A percentile compares a stretch with the other conserved stretches of the same genome.
Conservation (phyloP, 2,888 invertebrate species). For the Hypsopygia costalis region DNA sequence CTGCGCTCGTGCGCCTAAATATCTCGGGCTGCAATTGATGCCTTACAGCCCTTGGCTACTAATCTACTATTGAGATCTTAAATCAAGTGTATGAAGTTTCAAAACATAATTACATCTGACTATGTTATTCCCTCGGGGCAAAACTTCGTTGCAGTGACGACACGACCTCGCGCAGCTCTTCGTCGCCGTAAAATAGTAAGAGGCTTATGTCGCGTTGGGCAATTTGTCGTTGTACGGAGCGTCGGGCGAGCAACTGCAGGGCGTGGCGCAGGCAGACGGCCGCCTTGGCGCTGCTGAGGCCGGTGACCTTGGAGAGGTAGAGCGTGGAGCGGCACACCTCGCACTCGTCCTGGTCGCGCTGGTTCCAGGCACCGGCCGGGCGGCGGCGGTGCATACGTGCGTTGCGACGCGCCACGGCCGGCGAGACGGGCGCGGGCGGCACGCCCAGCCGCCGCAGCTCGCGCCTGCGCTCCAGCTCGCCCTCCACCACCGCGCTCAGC, state of each 20-base stretch:
- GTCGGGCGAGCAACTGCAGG: conserved; percentile 20
- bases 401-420: background rate
- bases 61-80: too few species aligned
- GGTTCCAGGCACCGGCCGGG: conserved; percentile 29
- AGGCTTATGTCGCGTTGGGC: background rate
- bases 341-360: conserved; percentile 83
- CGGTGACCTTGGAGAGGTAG: conserved; percentile 85
- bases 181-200: background rate
- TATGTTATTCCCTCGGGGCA: background rate
- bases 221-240: background rate
- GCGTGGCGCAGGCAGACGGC: conserved; percentile 41
- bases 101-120: too few species aligned
- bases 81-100: too few species aligned
- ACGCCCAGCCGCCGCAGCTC: conserved; percentile 15
- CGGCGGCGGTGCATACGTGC: conserved; percentile 11
- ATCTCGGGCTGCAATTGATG: too few species aligned
- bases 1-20: too few species aligned
- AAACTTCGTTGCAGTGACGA: background rate
- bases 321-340: conserved; percentile 91
- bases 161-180: background rate
- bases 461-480: conserved; percentile 28
- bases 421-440: conserved; percentile 1
- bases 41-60: too few species aligned
- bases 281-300: conserved; percentile 23
- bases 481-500: conserved; percentile 29